A percentile compares a stretch with the other conserved stretches of the same genome.
These are phyloP conservation scores for Schizotus pectinicornis DNA, from an alignment of 2,888 invertebrate species.

Conservation along the genomic window DNA sequence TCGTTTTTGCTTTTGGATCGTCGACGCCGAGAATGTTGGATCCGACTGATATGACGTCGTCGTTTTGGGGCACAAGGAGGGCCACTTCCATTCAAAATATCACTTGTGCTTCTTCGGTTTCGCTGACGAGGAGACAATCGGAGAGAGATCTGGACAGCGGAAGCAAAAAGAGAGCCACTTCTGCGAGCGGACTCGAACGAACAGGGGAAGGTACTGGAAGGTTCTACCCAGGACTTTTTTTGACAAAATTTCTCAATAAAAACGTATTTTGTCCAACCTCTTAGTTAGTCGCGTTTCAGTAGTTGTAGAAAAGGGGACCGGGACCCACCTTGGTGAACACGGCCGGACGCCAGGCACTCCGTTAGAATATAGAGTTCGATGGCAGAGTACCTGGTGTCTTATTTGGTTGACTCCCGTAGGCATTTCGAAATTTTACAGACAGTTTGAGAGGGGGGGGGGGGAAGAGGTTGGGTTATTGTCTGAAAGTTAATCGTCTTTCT, in stretches of 20 bases:
- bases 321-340: no score
- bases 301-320: no score
- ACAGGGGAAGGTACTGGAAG: conserved; percentile 63
- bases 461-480: no score
- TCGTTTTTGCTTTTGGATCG: conserved; percentile 89
- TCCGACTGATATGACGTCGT: conserved; percentile 78
- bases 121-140: conserved; percentile 81
- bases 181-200: conserved; percentile 74
- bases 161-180: conserved; percentile 78
- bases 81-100: conserved; percentile 91
- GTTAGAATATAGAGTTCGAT: no score
- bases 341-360: no score
- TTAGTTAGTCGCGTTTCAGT: no score
- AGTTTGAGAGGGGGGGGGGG: no score
- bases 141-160: conserved; percentile 79
- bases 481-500: no score
- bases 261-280: no score
- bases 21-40: conserved; percentile 88
- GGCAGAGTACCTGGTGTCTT: no score
- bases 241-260: not conserved
- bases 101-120: conserved; percentile 67
- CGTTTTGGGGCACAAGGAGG: conserved; percentile 87
- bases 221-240: not conserved
- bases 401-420: no score
- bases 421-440: no score